Base-by-base conservation (phyloP, 2,113 vertebrate species). In the Myocastor coypus region DNA sequence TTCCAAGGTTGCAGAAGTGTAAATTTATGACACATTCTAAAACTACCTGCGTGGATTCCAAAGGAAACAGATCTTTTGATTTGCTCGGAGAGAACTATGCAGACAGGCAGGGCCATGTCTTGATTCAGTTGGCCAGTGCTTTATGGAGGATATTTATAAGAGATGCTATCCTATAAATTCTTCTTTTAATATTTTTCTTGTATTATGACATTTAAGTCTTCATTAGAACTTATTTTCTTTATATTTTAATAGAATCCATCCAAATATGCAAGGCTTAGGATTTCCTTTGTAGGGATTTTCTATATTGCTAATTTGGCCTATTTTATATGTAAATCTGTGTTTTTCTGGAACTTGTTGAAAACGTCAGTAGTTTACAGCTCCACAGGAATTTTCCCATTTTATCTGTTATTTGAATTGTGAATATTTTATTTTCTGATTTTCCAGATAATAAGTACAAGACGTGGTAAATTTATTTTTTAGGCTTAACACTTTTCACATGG, bases 171-270 rank as follows among this genome's bases (percentile, higher is more conserved):
- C 17, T 78, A 11, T 78, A 59, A 40, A 68, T 78, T 94, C 37
- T 6, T 83, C 42, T 80, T 73, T 28, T 64, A 46, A 16, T 40
- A 10, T 81, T 64, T 87, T 87, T 32, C n/a, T 59, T 1, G 5
- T 69, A 89, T 84, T 34, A 28, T 84, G 17, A 16, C 40, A 50
- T 52, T 8, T 0, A 59, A 73, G 0, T 50, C 19, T 82, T 75
- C 61, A 42, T 80, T 40, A 94, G 28, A 32, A 80, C 57, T 71
- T 1, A 6, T 84, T 26, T 82, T 92, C n/a, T 73, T 80, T 80
- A 77, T 83, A 75, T 87, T 91, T 91, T 83, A n/a, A 64, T 83
- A 71, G 14, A 94, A 75, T 77, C 86, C 55, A 52, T 17, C 55
- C 55, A 93, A 77, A 50, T 4, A 68, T 12, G 59, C 28, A 61